Base-by-base conservation (phyloP, 2,888 invertebrate genomes). In the Nasonia oneida region DNA sequence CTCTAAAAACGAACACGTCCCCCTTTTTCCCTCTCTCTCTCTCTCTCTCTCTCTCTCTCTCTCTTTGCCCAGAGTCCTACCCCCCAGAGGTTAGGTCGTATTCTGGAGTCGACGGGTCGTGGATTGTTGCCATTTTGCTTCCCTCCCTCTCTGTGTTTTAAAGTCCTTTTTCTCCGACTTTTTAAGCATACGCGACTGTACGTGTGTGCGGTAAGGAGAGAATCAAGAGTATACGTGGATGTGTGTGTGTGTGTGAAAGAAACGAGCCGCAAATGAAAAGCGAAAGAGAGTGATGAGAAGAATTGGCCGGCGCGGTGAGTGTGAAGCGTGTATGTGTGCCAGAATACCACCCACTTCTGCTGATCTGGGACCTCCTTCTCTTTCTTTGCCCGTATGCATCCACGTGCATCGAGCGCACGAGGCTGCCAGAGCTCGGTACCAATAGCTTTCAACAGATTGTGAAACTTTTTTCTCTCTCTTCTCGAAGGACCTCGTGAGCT, bases 271-370 rank as follows among this genome's bases (percentile, higher is more conserved):
- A 67, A n/a, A 64, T 67, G 67, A 64, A 83, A 71, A 77, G 47
- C 42, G 57, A 73, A 42, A 67, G 67, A 71, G 53, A 14, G 79
- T 18, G 74, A 67, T 75, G 79, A 67, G 53, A 47, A 81, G 70
- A 64, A 74, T 50, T 64, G 78, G 39, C 64, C 64, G 29, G 78
- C 37, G 61, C 33, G 37, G 12, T 83, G 83, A 83, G 74, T 88
- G 86, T 86, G 84, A 75, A 71, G 39, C 76, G 18, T 81, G 15
- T 61, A n/a, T 3, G 87, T 86, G 85, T 76, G 79, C 86, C 87
- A 86, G 87, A 88, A 89, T 88, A 88, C 88, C 85, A 89, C 87
- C 88, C 83, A 87, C 88, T 86, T 88, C 88, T 87, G 83, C 81
- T 88, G 85, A 86, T 82, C 85, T 86, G 77, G 29, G 61, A 77